A percentile compares a stretch with the other conserved stretches of the same genome.
phyloP scores from a whole-genome alignment of 1,140 invertebrate genomes.

The Bombyx mori region ASM3026992v2 NC_085115.1:10940501-10941000 shows the following conservation, averaged over 20 bases:
- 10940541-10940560: too few relatives aligned
- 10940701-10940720: conserved; percentile 39
- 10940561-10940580: conserved; percentile 22
- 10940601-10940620: conserved; percentile 33
- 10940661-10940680: conserved; percentile 23
- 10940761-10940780: conserved; percentile 23
- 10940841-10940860: too few relatives aligned
- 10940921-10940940: too few relatives aligned
- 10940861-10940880: too few relatives aligned
- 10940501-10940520: too few relatives aligned
- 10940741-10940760: conserved; percentile 24
- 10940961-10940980: too few relatives aligned
- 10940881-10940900: too few relatives aligned
- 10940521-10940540: too few relatives aligned
- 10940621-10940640: conserved; percentile 20
- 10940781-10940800: conserved; percentile 11
- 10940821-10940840: conserved; percentile 15
- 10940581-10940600: conserved; percentile 25
- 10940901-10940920: too few relatives aligned
- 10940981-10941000: too few relatives aligned
- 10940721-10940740: conserved; percentile 28
- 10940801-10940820: conserved; percentile 27
- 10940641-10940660: conserved; percentile 17
- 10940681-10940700: conserved; percentile 22
- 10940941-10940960: too few relatives aligned